Base-by-base conservation (phyloP, 2,113 vertebrate species). In the Castor canadensis region DNA sequence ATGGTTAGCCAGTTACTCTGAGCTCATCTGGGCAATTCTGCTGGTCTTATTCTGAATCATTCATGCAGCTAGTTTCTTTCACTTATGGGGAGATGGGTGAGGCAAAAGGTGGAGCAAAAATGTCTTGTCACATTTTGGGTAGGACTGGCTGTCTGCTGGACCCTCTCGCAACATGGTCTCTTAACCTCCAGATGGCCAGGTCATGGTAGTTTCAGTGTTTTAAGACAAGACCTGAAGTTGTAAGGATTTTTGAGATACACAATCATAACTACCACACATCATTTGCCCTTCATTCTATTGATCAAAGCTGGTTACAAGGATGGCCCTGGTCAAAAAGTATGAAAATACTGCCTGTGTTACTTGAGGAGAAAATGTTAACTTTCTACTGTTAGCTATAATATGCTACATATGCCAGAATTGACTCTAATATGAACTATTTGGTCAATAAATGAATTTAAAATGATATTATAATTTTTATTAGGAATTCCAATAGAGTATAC, bases 61-160 rank as follows among this genome's bases (percentile, higher is more conserved):
- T 75, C 52, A 62, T 6, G 5, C 15, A 22, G 9, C 3, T 28
- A 15, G 1, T 45, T 9, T 43, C 49, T 45, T 66, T 10, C 26
- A 10, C 17, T 67, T 17, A 8, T 4, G 1, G 11, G 9, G 22
- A 40, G 16, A 32, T 52, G 2, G 22, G 6, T 58, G 45, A n/a
- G 35, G 19, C 10, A 73, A 35, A 16, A 24, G 8, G 26, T 40
- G n/a, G 9, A 67, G 20, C 9, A 6, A 47, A 28, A 22, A 4
- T 60, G 40, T 64, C 24, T 22, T 10, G 10, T 77, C 20, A 30
- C 5, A 9, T 22, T 56, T 72, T 15, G 5, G 5, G 4, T 3
- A 11, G 0, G 32, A 1, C 12, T 3, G 28, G 12, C 6, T 62
- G 11, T 20, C 43, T n/a, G 1, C 1, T 2, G 5, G 13, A 5